Base-by-base conservation (phyloP, 2,888 invertebrate genomes). In the Caenorhabditis virilis region DNA sequence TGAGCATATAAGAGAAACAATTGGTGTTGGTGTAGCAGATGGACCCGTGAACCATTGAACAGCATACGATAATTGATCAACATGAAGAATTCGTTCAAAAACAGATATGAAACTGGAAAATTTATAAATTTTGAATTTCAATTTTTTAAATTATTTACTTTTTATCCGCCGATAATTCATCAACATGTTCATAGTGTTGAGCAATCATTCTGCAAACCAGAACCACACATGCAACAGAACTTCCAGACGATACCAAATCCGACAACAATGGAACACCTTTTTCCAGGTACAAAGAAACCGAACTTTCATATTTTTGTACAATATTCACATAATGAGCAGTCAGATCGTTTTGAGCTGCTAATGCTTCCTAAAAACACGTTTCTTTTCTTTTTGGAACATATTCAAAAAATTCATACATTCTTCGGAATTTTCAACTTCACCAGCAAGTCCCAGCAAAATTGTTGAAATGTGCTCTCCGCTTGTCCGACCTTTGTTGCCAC, bases 371-470 rank as follows among this genome's bases (percentile, higher is more conserved):
- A 15, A 3, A 13, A n/a, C n/a, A n/a, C n/a, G n/a, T n/a, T n/a
- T n/a, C n/a, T n/a, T n/a, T n/a, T n/a, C n/a, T n/a, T n/a, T n/a
- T n/a, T n/a, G n/a, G n/a, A n/a, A n/a, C n/a, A n/a, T n/a, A n/a
- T n/a, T n/a, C n/a, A n/a, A 39, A 46, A 33, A 27, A 46, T 15
- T 42, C 11, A 15, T 6, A 30, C 30, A 30, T 9, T 6, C 30
- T 30, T 30, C 30, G 13, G 13, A 30, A 30, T 30, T 53, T 83
- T 83, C 36, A 83, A 39, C 30, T 76, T 74, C 20, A 83, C 55
- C 16, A 83, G 65, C 2, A 83, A 59, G 49, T 83, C 77, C 78
- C 80, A 83, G 49, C 82, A 82, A 50, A 82, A 83, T 30, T 75
- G 72, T 27, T 74, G 76, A 55, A 83, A 83, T 27, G 75, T 69